Percentiles rank a stretch among this genome's conserved stretches.
Evolutionary conservation across 2,888 invertebrate species (phyloP).

Genomic region (Tipula unca): DNA sequence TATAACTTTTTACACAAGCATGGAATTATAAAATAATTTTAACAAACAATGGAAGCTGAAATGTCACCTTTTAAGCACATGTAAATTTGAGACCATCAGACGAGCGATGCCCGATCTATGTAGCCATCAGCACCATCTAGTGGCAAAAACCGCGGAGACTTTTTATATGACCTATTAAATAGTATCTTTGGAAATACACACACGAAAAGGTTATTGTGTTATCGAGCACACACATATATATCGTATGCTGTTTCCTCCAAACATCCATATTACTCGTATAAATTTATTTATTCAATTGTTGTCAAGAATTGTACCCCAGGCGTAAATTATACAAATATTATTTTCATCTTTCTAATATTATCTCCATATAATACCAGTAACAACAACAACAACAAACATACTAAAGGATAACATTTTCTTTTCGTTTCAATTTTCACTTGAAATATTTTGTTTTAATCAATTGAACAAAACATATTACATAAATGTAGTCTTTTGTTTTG

Average conservation of each 20-base stretch:
- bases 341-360: slow-evolving; percentile 15
- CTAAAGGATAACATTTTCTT: background rate
- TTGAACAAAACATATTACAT: background rate
- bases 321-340: slow-evolving; percentile 19
- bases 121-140: too few species aligned
- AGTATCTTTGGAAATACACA: background rate
- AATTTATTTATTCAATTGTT: slow-evolving; percentile 20
- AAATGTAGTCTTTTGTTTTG: background rate
- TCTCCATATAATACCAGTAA: background rate
- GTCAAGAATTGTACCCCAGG: slow-evolving; percentile 19
- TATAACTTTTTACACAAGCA: too few species aligned
- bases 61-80: too few species aligned
- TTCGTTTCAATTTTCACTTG: slow-evolving; percentile 2
- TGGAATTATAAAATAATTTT: too few species aligned
- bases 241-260: background rate
- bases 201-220: background rate
- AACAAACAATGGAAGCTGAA: too few species aligned
- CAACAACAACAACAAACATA: background rate
- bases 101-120: too few species aligned
- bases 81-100: too few species aligned
- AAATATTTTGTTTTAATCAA: slow-evolving; percentile 9
- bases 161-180: too few species aligned
- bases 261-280: background rate
- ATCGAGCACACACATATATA: background rate
- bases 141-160: too few species aligned